Percentiles rank a stretch among this genome's conserved stretches.
These are phyloP conservation scores for Centropus unirufus DNA, from an alignment of 2,113 vertebrate genomes.

Conservation along the genomic window DNA sequence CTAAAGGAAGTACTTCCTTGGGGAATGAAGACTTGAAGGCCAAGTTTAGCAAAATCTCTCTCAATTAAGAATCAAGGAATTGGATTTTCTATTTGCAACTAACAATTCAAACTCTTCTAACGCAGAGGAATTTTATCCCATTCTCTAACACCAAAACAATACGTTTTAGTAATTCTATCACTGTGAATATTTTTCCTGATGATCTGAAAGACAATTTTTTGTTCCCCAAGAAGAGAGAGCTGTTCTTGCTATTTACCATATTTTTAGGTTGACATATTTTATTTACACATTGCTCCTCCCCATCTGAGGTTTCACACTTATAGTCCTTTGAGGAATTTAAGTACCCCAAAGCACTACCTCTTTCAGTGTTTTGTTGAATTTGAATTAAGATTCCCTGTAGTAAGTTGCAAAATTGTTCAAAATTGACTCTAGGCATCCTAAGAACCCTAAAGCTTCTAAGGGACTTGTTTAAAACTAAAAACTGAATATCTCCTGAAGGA, in stretches of 20 bases:
- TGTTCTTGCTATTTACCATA: conserved; percentile 19
- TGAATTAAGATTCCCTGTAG: conserved; percentile 78
- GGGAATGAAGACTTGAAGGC: neutral
- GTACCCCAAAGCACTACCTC: conserved; percentile 62
- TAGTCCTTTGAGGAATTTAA: conserved; percentile 65
- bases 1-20: neutral
- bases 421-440: conserved; percentile 77
- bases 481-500: conserved; percentile 75
- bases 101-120: neutral
- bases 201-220: neutral
- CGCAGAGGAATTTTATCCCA: neutral
- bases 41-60: neutral
- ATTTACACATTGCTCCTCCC: conserved; percentile 65
- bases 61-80: neutral
- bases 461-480: conserved; percentile 77
- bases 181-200: neutral
- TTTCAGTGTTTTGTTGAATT: conserved; percentile 75
- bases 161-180: neutral
- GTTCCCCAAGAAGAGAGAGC: neutral
- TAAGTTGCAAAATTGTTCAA: conserved; percentile 75
- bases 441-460: conserved; percentile 82
- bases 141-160: neutral
- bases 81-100: neutral
- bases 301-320: conserved; percentile 46
- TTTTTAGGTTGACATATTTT: conserved; percentile 57